Base-by-base conservation (phyloP, 2,888 invertebrate species). In the Sarcophaga rosellei region DNA sequence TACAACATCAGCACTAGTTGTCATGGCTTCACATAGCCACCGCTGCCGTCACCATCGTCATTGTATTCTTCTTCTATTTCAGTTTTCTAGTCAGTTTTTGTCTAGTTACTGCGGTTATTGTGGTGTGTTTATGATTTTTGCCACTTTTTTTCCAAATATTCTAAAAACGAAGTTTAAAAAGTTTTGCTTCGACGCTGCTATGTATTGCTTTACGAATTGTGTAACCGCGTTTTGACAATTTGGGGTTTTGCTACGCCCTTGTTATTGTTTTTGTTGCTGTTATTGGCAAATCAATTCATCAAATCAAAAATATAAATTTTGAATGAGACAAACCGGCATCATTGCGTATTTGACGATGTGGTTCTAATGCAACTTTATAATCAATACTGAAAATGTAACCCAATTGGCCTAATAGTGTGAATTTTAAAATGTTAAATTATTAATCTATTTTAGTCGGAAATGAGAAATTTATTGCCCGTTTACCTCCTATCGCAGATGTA, bases 331-430 rank as follows among this genome's bases (percentile, higher is more conserved):
- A 45, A 45, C 4, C 3, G 45, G 4, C 23, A 45, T 68, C 66
- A 47, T 17, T 47, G 47, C 47, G 21, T 47, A 45, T 61, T 80
- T 45, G 61, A 17, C 1, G 45, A 17, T 44, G 3, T n/a, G 11
- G 2, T 15, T 57, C n/a, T 20, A 45, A 68, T 68, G 47, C 61
- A 80, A 61, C 73, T 80, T 80, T 80, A 20, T 10, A 74, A 61
- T 45, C 44, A 57, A 57, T 57, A 72, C 65, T 20, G 11, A 65
- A 65, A 11, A 23, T 72, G 35, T 65, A 72, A 65, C 10, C 57
- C 70, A 72, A 44, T 79, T 79, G 72, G 65, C 23, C 62, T 62
- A 45, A 45, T 45, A 3, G 45, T 45, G 45, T 12, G 3, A 45
- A 45, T 45, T 8, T 45, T 45, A 45, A 45, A 45, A 45, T 73